Base-by-base conservation (phyloP, 2,888 invertebrate genomes). In the Pecten maximus region DNA sequence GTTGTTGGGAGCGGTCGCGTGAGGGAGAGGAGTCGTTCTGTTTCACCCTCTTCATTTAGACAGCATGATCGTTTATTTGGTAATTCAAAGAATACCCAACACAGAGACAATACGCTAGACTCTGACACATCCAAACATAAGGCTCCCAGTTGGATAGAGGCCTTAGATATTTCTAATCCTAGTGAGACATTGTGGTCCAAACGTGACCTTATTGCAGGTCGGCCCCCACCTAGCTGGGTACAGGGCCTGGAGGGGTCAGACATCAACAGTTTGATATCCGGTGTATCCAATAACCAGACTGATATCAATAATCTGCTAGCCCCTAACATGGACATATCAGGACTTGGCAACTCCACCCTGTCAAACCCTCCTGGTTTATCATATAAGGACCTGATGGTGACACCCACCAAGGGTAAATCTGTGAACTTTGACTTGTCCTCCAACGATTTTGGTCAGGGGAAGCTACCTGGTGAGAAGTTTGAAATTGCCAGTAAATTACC, bases 161-260 rank as follows among this genome's bases (percentile, higher is more conserved):
- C 93, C 40, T 88, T 94, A 89, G 94, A 95, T 90, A 91, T 91
- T 6, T 94, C 95, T 0, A 94, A 93, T 90, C 92, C 93, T 12
- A 91, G 90, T 16, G 94, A 94, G 86, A 91, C 93, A 2, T 91
- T 94, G 12, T 94, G 94, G 93, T 92, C 93, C 39, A 94, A 92
- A 74, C 90, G 94, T 40, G 94, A 94, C 89, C 91, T 92, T n/a
- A 91, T 94, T 50, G 93, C 93, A 4, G 92, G 93, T 0, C 92
- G 94, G 39, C 93, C 93, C 6, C 92, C 94, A 40, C 95, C 95
- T 0, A 95, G 95, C 91, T 95, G 95, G 95, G 93, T 95, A n/a
- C 91, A 94, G 88, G 94, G 93, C 39, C 92, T 94, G 54, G 94
- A 93, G 23, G 93, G 92, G 44, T 94, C 94, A 6, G 95, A 95